A percentile compares a stretch with the other conserved stretches of the same genome.
phyloP scores from a whole-genome alignment of 2,888 invertebrate genomes.

The Cepaea hortensis region DNA sequence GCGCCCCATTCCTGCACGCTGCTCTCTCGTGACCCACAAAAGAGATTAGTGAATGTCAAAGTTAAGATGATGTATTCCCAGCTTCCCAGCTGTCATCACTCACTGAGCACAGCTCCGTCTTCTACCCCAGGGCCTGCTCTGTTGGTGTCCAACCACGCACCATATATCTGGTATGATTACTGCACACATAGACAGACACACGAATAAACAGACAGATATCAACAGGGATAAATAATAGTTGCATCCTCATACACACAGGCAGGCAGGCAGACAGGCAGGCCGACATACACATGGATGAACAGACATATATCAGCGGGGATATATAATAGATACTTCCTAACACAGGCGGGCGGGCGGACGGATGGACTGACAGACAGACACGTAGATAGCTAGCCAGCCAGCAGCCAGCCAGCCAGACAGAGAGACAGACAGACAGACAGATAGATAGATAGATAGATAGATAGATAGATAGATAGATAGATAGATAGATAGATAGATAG shows the following conservation, averaged over 20 bases:
- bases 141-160: too few relatives aligned
- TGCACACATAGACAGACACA: neutral
- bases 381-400: too few relatives aligned
- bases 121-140: too few relatives aligned
- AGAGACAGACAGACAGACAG: neutral
- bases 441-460: constrained; percentile 1
- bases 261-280: neutral
- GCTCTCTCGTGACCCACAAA: too few relatives aligned
- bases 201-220: neutral
- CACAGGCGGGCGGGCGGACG: neutral
- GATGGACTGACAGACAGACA: neutral
- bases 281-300: neutral
- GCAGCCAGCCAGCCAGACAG: too few relatives aligned
- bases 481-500: constrained; percentile 4
- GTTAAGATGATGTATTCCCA: too few relatives aligned
- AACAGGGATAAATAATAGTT: neutral
- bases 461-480: neutral
- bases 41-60: too few relatives aligned
- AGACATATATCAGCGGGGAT: neutral
- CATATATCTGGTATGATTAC: too few relatives aligned
- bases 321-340: neutral
- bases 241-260: neutral
- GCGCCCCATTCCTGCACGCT: too few relatives aligned
- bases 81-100: too few relatives aligned
- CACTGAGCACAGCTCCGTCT: too few relatives aligned